Evolutionary conservation across 2,113 vertebrate species (phyloP), one percentile per base, ranked within the genome.

Genomic region (Rallus limicola): DNA sequence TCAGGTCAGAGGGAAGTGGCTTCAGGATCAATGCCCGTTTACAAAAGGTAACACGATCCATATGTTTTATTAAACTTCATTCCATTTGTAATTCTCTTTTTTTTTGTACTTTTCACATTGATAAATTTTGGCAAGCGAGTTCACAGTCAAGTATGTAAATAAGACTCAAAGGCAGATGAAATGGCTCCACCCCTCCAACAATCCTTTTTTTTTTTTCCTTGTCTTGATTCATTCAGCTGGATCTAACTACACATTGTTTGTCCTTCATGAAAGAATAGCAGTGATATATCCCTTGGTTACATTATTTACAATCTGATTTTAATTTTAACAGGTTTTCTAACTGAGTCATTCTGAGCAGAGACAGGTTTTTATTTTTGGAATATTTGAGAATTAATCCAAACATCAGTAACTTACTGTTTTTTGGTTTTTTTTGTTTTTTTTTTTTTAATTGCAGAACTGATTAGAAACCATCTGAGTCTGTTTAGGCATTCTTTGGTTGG

Each of bases 11-110:
- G 0, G 55, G 87, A 97, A 97, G 65, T 83, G 31, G 78, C 81
- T 90, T 93, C 72, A 81, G 86, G 82, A 71, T 67, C 69, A 86
- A 67, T 91, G 76, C 28, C 42, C 2, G 0, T 86, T 87, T 89
- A 83, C 56, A 92, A 82, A 91, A 88, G 82, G 95, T 87, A 89
- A 91, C 62, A 31, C 48, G 60, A 94, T 89, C 88, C 95, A 67
- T 82, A 78, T 9, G 5, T 29, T 81, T 80, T 75, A 76, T 75
- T 78, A 64, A 90, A 84, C 34, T 90, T 82, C 62, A 76, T 67
- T 80, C 9, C 13, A 36, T 83, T 79, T 79, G 20, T 82, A 82
- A 38, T 38, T 56, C 5, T 58, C 84, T 68, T 65, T 23, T 11
- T 58, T 70, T 21, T 13, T 55, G 38, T 76, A 34, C 23, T 76